Evolutionary conservation across 2,113 vertebrate species (phyloP).

Genomic region (Lepus americanus): DNA sequence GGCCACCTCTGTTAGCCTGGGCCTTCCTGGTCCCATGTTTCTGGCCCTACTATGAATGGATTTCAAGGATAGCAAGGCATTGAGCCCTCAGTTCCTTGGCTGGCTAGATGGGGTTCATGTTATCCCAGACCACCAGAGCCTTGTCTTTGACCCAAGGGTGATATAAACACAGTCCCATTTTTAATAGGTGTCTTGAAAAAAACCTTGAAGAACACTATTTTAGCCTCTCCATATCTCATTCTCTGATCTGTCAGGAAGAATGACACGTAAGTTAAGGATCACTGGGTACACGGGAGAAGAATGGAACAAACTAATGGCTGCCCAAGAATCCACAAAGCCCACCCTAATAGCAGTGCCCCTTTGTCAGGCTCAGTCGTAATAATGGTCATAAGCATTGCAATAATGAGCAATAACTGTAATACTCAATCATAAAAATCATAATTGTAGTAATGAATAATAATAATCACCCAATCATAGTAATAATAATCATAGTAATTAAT

Average conservation of each 20-base stretch:
- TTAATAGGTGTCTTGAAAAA: not conserved
- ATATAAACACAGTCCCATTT: not conserved
- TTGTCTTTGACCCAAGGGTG: not conserved
- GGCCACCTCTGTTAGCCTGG: not conserved
- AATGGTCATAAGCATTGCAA: accelerated
- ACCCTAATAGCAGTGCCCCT: not conserved
- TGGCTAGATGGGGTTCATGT: not conserved
- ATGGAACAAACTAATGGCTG: not conserved
- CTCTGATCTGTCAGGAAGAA: not conserved
- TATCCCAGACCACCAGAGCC: not conserved
- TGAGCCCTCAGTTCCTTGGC: not conserved
- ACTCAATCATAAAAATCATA: not conserved
- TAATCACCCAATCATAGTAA: no score
- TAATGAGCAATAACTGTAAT: no score
- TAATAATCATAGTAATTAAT: not conserved
- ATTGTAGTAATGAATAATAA: not conserved
- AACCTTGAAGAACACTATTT: not conserved
- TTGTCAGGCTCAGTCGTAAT: not conserved
- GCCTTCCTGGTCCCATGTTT: not conserved
- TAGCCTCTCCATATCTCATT: not conserved
- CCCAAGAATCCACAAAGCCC: not conserved
- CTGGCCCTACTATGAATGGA: not conserved
- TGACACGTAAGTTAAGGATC: not conserved
- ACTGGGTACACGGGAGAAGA: not conserved
- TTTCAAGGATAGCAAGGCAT: not conserved